phyloP scores from a whole-genome alignment of 2,888 invertebrate genomes.

The Morpho deidamia region DNA sequence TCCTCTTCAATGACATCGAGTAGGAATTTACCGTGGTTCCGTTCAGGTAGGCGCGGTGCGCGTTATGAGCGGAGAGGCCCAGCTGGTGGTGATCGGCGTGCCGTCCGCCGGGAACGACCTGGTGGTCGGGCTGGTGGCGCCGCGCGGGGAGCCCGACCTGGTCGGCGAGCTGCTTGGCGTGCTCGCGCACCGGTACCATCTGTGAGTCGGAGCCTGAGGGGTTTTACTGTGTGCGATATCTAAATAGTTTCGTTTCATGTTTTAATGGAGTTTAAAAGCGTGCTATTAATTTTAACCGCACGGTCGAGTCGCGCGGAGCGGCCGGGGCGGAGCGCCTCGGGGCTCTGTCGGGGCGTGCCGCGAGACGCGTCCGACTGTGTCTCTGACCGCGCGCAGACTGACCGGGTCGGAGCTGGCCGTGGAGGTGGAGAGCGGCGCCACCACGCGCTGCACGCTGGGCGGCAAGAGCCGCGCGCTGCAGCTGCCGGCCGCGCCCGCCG shows the following conservation, averaged over 20 bases:
- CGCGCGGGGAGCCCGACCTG: slow-evolving; percentile 70
- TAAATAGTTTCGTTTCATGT: no score
- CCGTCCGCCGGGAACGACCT: slow-evolving; percentile 91
- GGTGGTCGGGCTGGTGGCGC: slow-evolving; percentile 84
- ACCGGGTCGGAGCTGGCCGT: slow-evolving; percentile 85
- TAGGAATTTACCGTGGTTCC: background rate
- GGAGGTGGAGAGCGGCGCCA: slow-evolving; percentile 84
- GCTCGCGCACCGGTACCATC: slow-evolving; percentile 84
- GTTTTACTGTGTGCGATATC: no score
- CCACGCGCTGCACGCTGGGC: slow-evolving; percentile 90
- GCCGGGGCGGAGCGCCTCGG: no score
- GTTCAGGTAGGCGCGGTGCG: slow-evolving; percentile 88
- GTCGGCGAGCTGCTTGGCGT: slow-evolving; percentile 93
- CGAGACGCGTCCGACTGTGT: no score
- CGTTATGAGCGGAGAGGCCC: slow-evolving; percentile 91
- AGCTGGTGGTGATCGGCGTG: slow-evolving; percentile 91
- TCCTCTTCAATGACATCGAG: background rate
- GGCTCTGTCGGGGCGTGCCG: no score
- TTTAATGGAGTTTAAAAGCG: no score
- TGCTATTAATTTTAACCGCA: no score
- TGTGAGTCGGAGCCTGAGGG: slow-evolving; percentile 82
- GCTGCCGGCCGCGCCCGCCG: slow-evolving; percentile 38
- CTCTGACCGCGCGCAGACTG: slow-evolving; percentile 66
- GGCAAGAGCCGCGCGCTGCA: slow-evolving; percentile 82
- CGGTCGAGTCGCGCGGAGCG: no score